Evolutionary conservation across 2,797 vertebrate genomes (phyloP), one percentile per base, ranked within the genome.

Genomic region (Mico argentatus): DNA sequence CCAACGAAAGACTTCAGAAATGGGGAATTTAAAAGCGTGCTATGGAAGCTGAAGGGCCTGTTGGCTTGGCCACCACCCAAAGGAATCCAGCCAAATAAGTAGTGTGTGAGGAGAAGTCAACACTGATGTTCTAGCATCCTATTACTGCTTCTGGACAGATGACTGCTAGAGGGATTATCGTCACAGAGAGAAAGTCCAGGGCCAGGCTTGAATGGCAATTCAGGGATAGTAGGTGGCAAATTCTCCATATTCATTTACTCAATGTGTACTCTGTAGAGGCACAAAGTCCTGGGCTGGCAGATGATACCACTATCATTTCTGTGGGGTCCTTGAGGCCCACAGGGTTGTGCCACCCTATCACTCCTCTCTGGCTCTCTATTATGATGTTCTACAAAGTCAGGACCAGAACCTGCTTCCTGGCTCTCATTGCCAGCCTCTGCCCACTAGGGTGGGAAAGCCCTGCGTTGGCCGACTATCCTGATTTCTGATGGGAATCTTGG

Each of bases 401-500:
- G 30, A 57, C 11, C 41, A 6, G 3, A 12, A 24, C 10, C 4
- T 33, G 44, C 26, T 59, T 44, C 57, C 33, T 76, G 12, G 3
- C 81, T 67, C 48, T 81, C 39, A 22, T 48, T 17, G 9, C 39
- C 30, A 4, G 14, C 24, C 10, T 30, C n/a, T 86, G 52, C 10
- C 36, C 2, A 0, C 0, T 1, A 91, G 7, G 19, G n/a, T 30
- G 39, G 20, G 48, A 82, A 26, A 91, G 30, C 12, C 36, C 22
- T 3, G 1, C 0, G 0, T 1, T 46, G 59, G 73, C 22, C 4
- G 27, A 72, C 15, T 7, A 22, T 36, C 8, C 41, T 73, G 67
- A 57, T 7, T 73, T 92, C 27, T 10, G 27, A 72, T 30, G 39
- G 39, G 67, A 10, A 4, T 79, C 48, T 86, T 4, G 2, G 44